Evolutionary conservation across 2,888 invertebrate species (phyloP), one percentile per base, ranked within the genome.

Genomic region (Scaptomyza reducta): DNA sequence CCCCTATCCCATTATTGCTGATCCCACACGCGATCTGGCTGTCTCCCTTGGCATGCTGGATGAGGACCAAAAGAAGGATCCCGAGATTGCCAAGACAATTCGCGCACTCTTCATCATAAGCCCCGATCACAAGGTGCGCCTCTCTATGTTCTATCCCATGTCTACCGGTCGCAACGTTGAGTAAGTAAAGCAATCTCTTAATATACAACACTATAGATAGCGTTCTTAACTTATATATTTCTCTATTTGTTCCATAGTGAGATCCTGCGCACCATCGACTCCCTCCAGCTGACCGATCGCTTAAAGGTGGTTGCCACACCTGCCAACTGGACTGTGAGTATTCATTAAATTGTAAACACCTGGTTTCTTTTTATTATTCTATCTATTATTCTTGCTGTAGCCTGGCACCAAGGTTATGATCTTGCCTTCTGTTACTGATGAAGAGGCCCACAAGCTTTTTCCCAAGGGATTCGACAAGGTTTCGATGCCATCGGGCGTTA

Each of bases 81-180:
- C 93, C 25, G 94, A 95, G 50, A 91, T 94, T 51, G 95, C 95
- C 7, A 92, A 94, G 79, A 96, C 96, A 9, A 94, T 95, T 55
- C 93, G 96, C 16, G 94, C 96, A 73, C 93, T 97, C 18, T 97
- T 96, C 90, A 93, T 97, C 71, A 94, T 97, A 80, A 96, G 95
- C 66, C 96, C 97, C 6, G 95, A 96, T 86, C 95, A 95, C 89
- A 95, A 94, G 82, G 92, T 97, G 56, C 95, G 96, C 79, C 92
- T 97, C 35, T 95, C 95, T 53, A 96, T 97, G 94, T 94, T 95
- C 63, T 97, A 97, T 90, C 97, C 97, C 25, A 95, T 95, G 59
- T 96, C 96, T 2, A 96, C 96, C 25, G 97, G 97, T 42, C 93
- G 97, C 73, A 97, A 97, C 92, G 96, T 97, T 74, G 95, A 95